Evolutionary conservation across 1,140 invertebrate species (phyloP), one percentile per base, ranked within the genome.

Genomic region (Drosophila sechellia): DNA sequence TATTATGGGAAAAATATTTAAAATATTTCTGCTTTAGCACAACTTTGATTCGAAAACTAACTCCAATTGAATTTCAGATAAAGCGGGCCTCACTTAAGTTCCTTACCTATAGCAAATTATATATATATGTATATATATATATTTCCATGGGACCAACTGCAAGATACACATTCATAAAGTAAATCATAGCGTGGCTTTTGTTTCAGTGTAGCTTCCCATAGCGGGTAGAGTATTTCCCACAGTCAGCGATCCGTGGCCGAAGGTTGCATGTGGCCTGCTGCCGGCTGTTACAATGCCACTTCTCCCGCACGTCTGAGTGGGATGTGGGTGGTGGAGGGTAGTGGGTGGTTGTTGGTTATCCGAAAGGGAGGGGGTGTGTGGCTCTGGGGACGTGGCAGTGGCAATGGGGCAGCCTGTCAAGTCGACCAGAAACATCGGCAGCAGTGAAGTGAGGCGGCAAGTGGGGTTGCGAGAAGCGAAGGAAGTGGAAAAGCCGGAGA

Each of bases 371-470:
- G 20, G 20, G 20, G 20, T 17, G 20, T 22, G 17, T 31, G 59
- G 70, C 35, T 10, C 48, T 17, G 20, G 31, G 54, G 48, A 53
- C 40, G 63, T 54, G 63, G 50, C 35, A 58, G 63, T 69, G 69
- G 63, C 66, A 70, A 54, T 72, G 73, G 73, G 56, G 68, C 31
- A 10, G 77, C 69, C 78, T 79, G 71, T 79, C 79, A 81, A 86
- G 83, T 81, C 83, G 66, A 72, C 79, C 81, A 80, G 81, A 86
- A 85, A 85, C 58, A 77, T 77, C 66, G 75, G 55, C 81, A 70
- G 61, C 69, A 74, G 17, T 17, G 17, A 17, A 63, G 60, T 55
- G 59, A 61, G 59, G 61, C 56, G 59, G 13, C 37, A 20, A 43
- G 15, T 46, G 45, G 45, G 45, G 45, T 25, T 25, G 2, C 17